These are phyloP conservation scores for Asteroscopus sphinx DNA, from an alignment of 2,888 invertebrate genomes.

Conservation along the genomic window DNA sequence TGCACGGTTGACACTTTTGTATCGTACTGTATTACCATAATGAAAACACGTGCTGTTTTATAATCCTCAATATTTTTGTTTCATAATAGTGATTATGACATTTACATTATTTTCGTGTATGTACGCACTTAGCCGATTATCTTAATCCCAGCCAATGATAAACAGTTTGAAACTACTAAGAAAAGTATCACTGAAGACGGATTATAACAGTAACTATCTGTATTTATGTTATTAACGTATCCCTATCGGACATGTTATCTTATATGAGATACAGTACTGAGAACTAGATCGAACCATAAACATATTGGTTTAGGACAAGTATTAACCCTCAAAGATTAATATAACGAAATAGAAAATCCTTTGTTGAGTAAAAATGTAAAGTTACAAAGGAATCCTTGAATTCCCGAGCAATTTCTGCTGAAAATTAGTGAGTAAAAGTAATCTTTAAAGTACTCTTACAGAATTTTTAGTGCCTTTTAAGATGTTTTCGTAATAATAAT, in stretches of 20 bases:
- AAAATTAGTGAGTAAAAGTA: too few species aligned
- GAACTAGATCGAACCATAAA: conserved; percentile 28
- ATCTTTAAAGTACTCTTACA: too few species aligned
- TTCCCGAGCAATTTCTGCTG: too few species aligned
- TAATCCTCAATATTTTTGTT: conserved; percentile 13
- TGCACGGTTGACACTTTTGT: conserved; percentile 15
- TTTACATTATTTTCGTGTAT: conserved; percentile 8
- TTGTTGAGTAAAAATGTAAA: too few species aligned
- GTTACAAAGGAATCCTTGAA: too few species aligned
- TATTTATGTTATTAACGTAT: conserved; percentile 10
- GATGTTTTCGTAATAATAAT: too few species aligned
- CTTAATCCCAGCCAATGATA: conserved; percentile 28
- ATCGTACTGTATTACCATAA: background rate
- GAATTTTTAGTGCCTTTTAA: too few species aligned
- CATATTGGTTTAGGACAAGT: conserved; percentile 21
- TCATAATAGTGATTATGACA: background rate
- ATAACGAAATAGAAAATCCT: too few species aligned
- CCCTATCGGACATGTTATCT: conserved; percentile 31
- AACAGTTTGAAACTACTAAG: conserved; percentile 12
- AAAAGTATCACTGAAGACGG: conserved; percentile 24
- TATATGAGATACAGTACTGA: conserved; percentile 7
- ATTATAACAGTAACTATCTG: conserved; percentile 20
- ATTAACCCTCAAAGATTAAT: conserved; percentile 8
- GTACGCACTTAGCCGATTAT: conserved; percentile 11
- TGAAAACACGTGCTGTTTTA: conserved; percentile 18